Base-by-base conservation (phyloP, 1,140 invertebrate species). In the Orchestia grillus region DNA sequence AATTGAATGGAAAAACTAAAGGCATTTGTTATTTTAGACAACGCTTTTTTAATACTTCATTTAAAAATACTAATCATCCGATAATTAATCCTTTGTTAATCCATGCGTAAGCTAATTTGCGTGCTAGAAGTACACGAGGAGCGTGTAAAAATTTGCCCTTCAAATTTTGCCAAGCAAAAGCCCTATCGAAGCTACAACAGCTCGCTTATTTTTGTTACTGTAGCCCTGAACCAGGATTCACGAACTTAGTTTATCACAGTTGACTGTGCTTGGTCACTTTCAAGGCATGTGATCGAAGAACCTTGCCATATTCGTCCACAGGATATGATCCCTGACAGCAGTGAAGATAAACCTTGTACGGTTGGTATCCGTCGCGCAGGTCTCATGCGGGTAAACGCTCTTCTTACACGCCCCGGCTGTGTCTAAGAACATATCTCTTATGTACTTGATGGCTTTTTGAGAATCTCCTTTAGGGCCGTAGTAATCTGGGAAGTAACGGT, bases 291-390 rank as follows among this genome's bases (percentile, higher is more conserved):
- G 96, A 53, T 96, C 96, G 95, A 96, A 96, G 94, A 96, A 96
- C 40, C 96, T 77, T 44, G 95, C 95, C 40, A 97, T 96, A 90
- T 97, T 97, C 53, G 97, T 97, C 96, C 97, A 97, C 96, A 97
- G 97, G 96, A 97, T 97, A 91, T 97, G 97, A 87, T 97, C 97
- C 96, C 97, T 97, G 41, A 97, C 97, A 42, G 97, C 97, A 92
- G 97, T 97, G 88, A 97, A 97, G 42, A 97, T 97, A 62, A 97
- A 97, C 53, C 97, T 97, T 92, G 97, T 97, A 44, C 97, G 97
- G 96, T 97, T 97, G 36, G 97, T 97, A 96, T 97, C 97, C 43
- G 97, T 97, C 42, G 97, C 97, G 96, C 97, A 97, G 1, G 97
- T 97, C 96, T 97, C 97, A 96, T 97, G 97, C 40, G 96, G 96